These are phyloP conservation scores for Molossus molossus DNA, from an alignment of 2,797 vertebrate genomes.

Conservation along the genomic window DNA sequence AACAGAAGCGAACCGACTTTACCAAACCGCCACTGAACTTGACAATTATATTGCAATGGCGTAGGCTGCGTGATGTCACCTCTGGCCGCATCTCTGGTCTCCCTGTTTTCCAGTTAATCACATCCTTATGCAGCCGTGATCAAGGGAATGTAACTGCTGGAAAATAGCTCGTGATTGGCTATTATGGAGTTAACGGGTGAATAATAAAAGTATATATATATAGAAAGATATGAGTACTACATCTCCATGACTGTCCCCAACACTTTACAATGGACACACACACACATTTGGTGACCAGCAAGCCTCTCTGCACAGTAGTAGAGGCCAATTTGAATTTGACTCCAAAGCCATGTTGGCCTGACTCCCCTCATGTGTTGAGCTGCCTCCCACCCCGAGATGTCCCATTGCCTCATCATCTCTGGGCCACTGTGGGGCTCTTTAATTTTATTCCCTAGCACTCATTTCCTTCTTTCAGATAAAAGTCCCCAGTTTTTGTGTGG, in stretches of 20 bases:
- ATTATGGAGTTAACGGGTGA: slow-evolving; percentile 92
- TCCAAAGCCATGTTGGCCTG: background rate
- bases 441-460: slow-evolving; percentile 27
- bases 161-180: slow-evolving; percentile 91
- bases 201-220: slow-evolving; percentile 93
- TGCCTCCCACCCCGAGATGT: background rate
- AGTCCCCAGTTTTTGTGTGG: background rate
- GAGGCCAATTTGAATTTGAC: background rate
- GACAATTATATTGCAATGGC: slow-evolving; percentile 63
- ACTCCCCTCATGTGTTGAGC: background rate
- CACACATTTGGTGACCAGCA: background rate
- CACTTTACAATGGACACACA: background rate
- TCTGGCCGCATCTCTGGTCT: slow-evolving; percentile 78
- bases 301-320: background rate
- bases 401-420: background rate
- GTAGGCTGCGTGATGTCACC: slow-evolving; percentile 70
- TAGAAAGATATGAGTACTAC: background rate
- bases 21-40: slow-evolving; percentile 75
- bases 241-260: background rate
- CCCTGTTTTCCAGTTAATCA: slow-evolving; percentile 85
- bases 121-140: slow-evolving; percentile 88
- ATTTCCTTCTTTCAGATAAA: background rate
- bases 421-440: background rate
- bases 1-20: slow-evolving; percentile 70
- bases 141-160: slow-evolving; percentile 91